Conservation (phyloP, 2,113 vertebrate species). For the Uria aalge region DNA sequence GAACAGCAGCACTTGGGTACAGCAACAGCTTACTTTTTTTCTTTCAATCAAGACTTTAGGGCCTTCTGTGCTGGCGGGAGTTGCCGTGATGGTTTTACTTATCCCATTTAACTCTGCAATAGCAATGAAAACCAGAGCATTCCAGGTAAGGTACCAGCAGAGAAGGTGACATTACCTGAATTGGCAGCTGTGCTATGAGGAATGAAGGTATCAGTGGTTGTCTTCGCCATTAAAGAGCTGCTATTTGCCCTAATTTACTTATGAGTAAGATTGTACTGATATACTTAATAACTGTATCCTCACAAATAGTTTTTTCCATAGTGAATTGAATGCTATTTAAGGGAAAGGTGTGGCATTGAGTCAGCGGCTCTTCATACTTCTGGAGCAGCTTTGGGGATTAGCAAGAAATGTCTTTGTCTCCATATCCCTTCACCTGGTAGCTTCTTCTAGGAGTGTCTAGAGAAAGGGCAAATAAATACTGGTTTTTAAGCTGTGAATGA, state of each 20-base stretch:
- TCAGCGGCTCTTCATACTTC: neutral
- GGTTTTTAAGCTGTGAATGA: neutral
- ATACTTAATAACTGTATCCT: neutral
- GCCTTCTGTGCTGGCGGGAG: constrained; percentile 88
- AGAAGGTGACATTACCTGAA: neutral
- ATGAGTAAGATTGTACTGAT: neutral
- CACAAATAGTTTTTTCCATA: neutral
- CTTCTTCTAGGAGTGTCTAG: neutral
- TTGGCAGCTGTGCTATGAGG: neutral
- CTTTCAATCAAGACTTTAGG: constrained; percentile 81
- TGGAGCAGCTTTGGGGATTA: neutral
- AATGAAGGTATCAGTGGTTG: neutral
- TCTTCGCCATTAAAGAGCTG: neutral
- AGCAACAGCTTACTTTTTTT: neutral
- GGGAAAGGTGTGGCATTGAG: neutral
- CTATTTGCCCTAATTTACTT: neutral
- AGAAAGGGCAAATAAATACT: neutral
- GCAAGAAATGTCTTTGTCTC: neutral
- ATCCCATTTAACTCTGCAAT: constrained; percentile 93
- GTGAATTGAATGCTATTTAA: neutral
- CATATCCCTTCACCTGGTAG: neutral
- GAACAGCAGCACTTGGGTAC: neutral
- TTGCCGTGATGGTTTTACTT: constrained; percentile 90
- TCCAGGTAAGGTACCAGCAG: constrained; percentile 79
- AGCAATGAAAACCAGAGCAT: constrained; percentile 87